Base-by-base conservation (phyloP, 1,140 invertebrate genomes). In the Nebria ingens region DNA sequence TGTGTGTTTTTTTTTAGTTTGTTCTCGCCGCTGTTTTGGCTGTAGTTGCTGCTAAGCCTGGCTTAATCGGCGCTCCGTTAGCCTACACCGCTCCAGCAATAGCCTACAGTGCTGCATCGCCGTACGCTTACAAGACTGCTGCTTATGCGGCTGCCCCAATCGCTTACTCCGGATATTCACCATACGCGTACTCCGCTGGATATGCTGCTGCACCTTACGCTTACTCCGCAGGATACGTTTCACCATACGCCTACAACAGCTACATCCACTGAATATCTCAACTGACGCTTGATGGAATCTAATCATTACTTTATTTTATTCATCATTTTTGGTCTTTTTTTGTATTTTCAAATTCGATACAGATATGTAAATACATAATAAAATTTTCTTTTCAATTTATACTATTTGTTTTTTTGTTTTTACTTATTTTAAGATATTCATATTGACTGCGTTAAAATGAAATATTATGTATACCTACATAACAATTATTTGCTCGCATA, bases 31-130 rank as follows among this genome's bases (percentile, higher is more conserved):
- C 56, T 38, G 15, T 59, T 13, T 25, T 59, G 56, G 56, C 58
- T 23, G 45, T 59, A 1, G 58, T 63, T 13, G 58, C 51, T 13
- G 64, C 62, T 15, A 50, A 59, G 17, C 62, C 64, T 54, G 58
- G 55, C 29, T 59, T 59, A 4, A 56, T 60, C 17, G 17, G 17
- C 3, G 19, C 21, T 22, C 9, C 17, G 9, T 15, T 57, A 22
- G 40, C 9, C 17, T 45, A 45, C 15, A 11, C 40, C 15, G 40
- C 9, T 12, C 17, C 9, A 4, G 19, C 19, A 15, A 12, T 20
- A 9, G 51, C 19, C 25, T 34, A 34, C 25, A 9, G 6, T 34
- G 25, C 25, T 34, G 40, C 40, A 4, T 4, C 3, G 3, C 40
- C 40, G 3, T 45, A 45, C 15, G 40, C 40, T 17, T 45, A 45